A percentile compares a stretch with the other conserved stretches of the same genome.
These are phyloP conservation scores for Autographa pulchrina DNA, from an alignment of 2,888 invertebrate genomes.

Conservation along the genomic window DNA sequence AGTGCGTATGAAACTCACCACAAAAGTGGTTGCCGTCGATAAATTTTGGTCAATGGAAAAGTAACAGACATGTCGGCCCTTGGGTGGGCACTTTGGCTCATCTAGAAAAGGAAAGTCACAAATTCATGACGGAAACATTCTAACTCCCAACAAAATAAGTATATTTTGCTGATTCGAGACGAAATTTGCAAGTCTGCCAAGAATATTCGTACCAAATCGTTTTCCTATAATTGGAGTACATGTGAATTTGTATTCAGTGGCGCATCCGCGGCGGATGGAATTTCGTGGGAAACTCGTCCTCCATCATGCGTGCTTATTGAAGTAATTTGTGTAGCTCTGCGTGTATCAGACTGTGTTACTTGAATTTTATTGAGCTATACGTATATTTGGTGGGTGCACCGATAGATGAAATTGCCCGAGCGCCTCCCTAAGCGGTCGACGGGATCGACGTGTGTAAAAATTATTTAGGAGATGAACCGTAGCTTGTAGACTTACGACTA, in stretches of 20 bases:
- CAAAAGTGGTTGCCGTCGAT: constrained; percentile 48
- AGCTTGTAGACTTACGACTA: constrained; percentile 14
- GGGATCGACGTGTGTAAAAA: constrained; percentile 11
- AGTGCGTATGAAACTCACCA: constrained; percentile 27
- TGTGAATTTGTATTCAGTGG: constrained; percentile 89
- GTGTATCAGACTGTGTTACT: constrained; percentile 68
- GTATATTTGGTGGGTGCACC: constrained; percentile 35
- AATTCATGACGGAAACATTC: constrained; percentile 80
- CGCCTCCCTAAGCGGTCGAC: constrained; percentile 27
- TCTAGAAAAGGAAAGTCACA: constrained; percentile 78
- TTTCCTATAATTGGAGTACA: constrained; percentile 90
- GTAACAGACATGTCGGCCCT: constrained; percentile 62
- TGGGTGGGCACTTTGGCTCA: constrained; percentile 69
- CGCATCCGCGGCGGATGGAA: constrained; percentile 87
- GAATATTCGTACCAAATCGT: constrained; percentile 89
- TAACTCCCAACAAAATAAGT: constrained; percentile 87
- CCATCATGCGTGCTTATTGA: constrained; percentile 88
- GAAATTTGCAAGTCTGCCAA: constrained; percentile 90
- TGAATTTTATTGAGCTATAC: constrained; percentile 66
- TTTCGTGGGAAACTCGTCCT: constrained; percentile 84
- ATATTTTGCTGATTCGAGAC: constrained; percentile 87
- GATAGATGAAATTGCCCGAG: constrained; percentile 41
- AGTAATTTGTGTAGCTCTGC: constrained; percentile 83
- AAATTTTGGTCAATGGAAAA: constrained; percentile 52
- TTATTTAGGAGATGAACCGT: constrained; percentile 31